These are phyloP conservation scores for Callyntrura guangdongensis DNA, from an alignment of 2,888 invertebrate genomes.

Conservation along the genomic window DNA sequence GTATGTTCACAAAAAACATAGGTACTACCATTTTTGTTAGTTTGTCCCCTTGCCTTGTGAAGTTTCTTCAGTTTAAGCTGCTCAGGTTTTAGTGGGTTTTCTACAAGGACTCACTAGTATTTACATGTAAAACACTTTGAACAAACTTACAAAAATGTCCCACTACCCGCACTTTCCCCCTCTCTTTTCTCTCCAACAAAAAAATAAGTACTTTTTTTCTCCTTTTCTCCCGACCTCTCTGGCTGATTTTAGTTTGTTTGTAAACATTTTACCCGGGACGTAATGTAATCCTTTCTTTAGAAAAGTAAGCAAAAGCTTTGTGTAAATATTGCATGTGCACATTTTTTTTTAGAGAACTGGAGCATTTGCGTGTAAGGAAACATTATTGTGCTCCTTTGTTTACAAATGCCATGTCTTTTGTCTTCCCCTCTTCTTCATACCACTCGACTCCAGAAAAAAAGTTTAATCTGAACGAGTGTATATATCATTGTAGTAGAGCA, in stretches of 20 bases:
- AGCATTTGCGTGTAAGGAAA: slow-evolving; percentile 38
- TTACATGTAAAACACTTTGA: slow-evolving; percentile 12
- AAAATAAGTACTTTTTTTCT: slow-evolving; percentile 2
- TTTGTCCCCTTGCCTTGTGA: background rate
- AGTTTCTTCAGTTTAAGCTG: slow-evolving; percentile 18
- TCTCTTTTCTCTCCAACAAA: background rate
- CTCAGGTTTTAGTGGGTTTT: slow-evolving; percentile 5
- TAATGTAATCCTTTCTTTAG: background rate
- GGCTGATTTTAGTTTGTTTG: slow-evolving; percentile 16
- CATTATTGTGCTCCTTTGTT: slow-evolving; percentile 52
- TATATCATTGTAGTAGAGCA: background rate
- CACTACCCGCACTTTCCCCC: no score
- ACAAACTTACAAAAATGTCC: slow-evolving; percentile 23
- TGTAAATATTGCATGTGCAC: slow-evolving; percentile 33
- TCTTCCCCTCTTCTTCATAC: slow-evolving; percentile 31
- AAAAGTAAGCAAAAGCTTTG: background rate
- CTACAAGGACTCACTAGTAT: slow-evolving; percentile 9
- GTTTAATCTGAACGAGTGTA: slow-evolving; percentile 27
- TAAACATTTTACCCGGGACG: slow-evolving; percentile 26
- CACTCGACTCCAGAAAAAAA: slow-evolving; percentile 27
- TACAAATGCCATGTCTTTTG: slow-evolving; percentile 57
- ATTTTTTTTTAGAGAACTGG: background rate
- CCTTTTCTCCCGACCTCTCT: background rate
- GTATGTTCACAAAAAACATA: no score
- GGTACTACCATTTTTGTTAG: no score